Conservation (phyloP, 2,797 vertebrate genomes). For the Phyllotis vaccarum region DNA sequence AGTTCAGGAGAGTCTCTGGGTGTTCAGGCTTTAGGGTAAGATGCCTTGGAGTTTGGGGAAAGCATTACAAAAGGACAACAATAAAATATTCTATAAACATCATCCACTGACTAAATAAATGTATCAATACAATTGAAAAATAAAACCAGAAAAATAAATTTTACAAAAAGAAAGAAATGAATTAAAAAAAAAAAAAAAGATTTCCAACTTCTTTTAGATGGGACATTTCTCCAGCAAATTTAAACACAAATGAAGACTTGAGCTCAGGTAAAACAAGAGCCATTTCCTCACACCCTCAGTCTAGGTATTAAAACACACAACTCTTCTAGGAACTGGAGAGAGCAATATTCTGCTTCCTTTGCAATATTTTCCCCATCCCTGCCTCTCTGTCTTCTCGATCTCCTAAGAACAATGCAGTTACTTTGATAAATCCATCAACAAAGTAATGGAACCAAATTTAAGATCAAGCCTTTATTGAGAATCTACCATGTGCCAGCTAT, state of each 20-base stretch:
- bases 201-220: conserved; percentile 5
- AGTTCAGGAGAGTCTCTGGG: neutral
- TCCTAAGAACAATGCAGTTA: neutral
- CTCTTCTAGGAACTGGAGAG: conserved; percentile 27
- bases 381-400: neutral
- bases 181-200: neutral
- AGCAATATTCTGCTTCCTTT: conserved; percentile 2
- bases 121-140: neutral
- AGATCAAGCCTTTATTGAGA: neutral
- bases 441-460: neutral
- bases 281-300: neutral
- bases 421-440: conserved; percentile 31
- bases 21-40: neutral
- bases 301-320: conserved; percentile 22
- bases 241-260: conserved; percentile 61
- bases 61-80: conserved; percentile 22
- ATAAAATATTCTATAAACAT: neutral
- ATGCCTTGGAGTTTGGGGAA: neutral
- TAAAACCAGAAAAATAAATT: neutral
- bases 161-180: conserved; percentile 3
- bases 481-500: neutral
- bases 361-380: neutral
- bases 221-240: neutral
- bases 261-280: conserved; percentile 53
- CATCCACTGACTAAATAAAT: neutral